phyloP scores from a whole-genome alignment of 2,113 vertebrate genomes.

The Scomber colias region DNA sequence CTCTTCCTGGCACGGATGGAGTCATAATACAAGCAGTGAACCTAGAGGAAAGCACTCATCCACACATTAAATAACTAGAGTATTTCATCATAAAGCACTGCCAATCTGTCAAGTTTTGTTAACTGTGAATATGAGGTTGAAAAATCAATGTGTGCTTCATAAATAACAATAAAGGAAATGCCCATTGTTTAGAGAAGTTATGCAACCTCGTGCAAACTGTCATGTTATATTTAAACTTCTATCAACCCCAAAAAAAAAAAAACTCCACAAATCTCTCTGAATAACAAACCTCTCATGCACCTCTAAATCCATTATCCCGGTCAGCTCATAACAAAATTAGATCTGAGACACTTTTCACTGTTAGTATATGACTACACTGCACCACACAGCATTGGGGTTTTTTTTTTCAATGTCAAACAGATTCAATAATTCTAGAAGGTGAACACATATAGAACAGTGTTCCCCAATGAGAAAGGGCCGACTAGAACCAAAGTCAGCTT shows the following conservation, averaged over 20 bases:
- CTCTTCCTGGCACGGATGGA: slow-evolving; percentile 35
- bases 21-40: slow-evolving; percentile 21
- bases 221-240: neutral
- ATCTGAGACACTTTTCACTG: neutral
- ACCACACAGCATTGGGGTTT: neutral
- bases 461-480: neutral
- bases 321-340: neutral
- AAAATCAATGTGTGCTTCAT: neutral
- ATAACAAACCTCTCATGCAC: neutral
- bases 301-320: neutral
- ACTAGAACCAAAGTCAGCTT: neutral
- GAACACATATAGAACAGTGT: slow-evolving; percentile 12
- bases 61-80: neutral
- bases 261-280: neutral
- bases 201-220: neutral
- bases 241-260: slow-evolving; percentile 3
- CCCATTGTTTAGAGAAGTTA: neutral
- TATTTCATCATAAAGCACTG: neutral
- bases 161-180: neutral
- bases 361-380: neutral
- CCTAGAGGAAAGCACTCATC: neutral
- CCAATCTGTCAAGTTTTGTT: neutral
- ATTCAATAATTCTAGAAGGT: slow-evolving; percentile 44
- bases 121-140: neutral
- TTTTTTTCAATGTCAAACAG: slow-evolving; percentile 1